phyloP scores from a whole-genome alignment of 2,113 vertebrate species.

The Xiphophorus couchianus region DNA sequence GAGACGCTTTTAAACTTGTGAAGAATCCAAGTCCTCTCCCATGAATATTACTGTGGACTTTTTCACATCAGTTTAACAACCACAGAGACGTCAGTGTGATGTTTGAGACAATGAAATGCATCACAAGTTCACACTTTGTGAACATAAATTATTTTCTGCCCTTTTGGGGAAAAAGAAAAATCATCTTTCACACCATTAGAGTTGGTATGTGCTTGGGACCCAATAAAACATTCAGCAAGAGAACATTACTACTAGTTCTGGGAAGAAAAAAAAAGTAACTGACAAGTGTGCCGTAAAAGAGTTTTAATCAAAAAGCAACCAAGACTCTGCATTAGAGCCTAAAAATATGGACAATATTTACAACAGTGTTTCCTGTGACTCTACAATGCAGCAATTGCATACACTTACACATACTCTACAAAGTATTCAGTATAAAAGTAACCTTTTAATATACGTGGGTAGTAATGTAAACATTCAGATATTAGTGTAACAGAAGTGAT shows the following conservation, averaged over 20 bases:
- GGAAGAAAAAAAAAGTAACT: neutral
- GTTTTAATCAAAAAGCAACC: neutral
- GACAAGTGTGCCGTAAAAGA: neutral
- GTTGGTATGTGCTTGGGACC: no score
- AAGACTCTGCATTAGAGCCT: neutral
- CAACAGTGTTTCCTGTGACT: neutral
- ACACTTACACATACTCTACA: neutral
- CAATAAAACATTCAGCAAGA: no score
- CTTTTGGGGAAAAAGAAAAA: no score
- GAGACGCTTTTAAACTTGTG: no score
- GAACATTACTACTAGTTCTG: neutral
- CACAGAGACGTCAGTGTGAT: no score
- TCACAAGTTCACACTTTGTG: no score
- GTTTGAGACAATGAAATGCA: no score
- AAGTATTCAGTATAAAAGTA: neutral
- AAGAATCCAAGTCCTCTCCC: no score
- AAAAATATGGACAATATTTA: slow-evolving; percentile 3
- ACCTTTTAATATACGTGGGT: neutral
- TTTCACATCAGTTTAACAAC: no score
- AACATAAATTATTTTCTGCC: no score
- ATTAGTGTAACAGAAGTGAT: neutral
- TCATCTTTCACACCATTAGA: no score
- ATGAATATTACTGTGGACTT: no score
- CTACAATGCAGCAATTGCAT: slow-evolving; percentile 1
- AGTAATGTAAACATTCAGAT: slow-evolving; percentile 1